These are phyloP conservation scores for Hyles vespertilio DNA, from an alignment of 1,140 invertebrate species.

Conservation along the genomic window DNA sequence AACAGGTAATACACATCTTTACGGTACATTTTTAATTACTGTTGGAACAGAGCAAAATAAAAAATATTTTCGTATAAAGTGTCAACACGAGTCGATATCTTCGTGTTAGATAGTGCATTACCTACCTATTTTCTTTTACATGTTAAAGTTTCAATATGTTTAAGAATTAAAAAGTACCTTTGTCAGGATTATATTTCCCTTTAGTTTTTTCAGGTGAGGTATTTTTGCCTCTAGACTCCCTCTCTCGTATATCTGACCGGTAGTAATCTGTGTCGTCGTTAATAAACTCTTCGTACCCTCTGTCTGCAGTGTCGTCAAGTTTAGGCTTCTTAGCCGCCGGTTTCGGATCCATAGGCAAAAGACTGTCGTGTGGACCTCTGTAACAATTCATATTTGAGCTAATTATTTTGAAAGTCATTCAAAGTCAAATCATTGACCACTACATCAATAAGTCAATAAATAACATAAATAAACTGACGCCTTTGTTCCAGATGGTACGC, in stretches of 20 bases:
- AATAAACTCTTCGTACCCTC: slow-evolving; percentile 52
- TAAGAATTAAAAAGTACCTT: slow-evolving; percentile 22
- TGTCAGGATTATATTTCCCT: slow-evolving; percentile 22
- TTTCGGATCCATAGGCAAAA: slow-evolving; percentile 32
- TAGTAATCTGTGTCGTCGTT: slow-evolving; percentile 67
- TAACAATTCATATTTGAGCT: slow-evolving; percentile 2
- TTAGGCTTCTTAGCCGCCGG: slow-evolving; percentile 42
- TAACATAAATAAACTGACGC: too few relatives aligned
- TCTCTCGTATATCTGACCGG: slow-evolving; percentile 18
- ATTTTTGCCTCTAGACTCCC: slow-evolving; percentile 11
- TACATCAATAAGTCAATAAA: too few relatives aligned
- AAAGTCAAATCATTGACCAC: not conserved
- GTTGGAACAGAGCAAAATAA: too few relatives aligned
- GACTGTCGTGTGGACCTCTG: slow-evolving; percentile 35
- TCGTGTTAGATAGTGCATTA: too few relatives aligned
- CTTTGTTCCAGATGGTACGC: too few relatives aligned
- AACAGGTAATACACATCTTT: too few relatives aligned
- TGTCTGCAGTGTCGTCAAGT: slow-evolving; percentile 21
- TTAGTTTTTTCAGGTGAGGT: slow-evolving; percentile 22
- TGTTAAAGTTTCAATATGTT: too few relatives aligned
- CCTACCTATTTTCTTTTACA: too few relatives aligned
- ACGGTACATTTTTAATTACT: too few relatives aligned
- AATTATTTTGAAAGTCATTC: slow-evolving; percentile 1
- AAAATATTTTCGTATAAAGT: too few relatives aligned
- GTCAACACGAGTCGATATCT: too few relatives aligned